phyloP scores from a whole-genome alignment of 2,888 invertebrate genomes.

The Ectemnius lituratus region DNA sequence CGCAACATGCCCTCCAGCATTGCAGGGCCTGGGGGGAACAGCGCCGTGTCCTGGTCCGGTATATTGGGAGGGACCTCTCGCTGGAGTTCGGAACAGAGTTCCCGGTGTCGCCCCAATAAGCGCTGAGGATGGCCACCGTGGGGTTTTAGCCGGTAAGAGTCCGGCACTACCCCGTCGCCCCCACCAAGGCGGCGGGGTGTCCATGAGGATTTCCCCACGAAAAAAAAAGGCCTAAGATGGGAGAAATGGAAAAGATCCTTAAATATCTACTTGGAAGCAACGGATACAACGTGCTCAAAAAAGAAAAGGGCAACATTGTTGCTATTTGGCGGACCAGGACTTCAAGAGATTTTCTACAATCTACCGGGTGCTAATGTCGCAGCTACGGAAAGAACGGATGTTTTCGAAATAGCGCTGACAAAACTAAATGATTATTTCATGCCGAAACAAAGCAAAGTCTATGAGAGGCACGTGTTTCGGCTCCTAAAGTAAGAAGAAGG shows the following conservation, averaged over 20 bases:
- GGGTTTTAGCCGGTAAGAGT: no score
- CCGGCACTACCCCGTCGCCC: no score
- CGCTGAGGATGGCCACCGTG: no score
- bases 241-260: constrained; percentile 29
- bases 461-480: constrained; percentile 45
- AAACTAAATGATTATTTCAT: constrained; percentile 32
- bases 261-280: constrained; percentile 22
- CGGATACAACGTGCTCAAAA: constrained; percentile 12
- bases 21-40: no score
- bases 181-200: no score
- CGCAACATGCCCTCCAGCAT: no score
- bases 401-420: constrained; percentile 14
- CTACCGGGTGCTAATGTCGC: constrained; percentile 29
- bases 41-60: no score
- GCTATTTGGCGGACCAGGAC: constrained; percentile 23
- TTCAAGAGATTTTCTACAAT: constrained; percentile 39
- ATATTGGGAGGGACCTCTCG: no score
- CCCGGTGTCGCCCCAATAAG: no score
- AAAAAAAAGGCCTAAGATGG: not conserved
- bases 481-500: constrained; percentile 22
- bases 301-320: constrained; percentile 37
- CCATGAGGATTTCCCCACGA: no score
- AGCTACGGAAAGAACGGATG: constrained; percentile 1
- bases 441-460: constrained; percentile 39
- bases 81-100: no score